Base-by-base conservation (phyloP, 2,797 vertebrate species). In the Peromyscus aztecus region DNA sequence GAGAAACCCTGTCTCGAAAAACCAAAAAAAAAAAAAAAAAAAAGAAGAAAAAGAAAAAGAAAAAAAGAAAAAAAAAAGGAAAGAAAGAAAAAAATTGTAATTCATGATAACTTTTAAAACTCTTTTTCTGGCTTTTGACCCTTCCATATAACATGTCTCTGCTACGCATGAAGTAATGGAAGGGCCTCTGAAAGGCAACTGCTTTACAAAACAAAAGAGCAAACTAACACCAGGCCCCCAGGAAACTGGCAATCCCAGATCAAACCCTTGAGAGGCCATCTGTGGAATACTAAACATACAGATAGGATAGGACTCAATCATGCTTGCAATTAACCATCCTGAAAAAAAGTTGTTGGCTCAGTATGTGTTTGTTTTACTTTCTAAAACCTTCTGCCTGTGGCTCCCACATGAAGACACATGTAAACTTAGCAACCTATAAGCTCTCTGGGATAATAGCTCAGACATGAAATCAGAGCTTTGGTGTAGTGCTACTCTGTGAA, bases 81-180 rank as follows among this genome's bases (percentile, higher is more conserved):
- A 52, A 52, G 2, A 49, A 65, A 46, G 12, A 61, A 83, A 55
- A 16, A 55, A 55, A 55, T 4, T 55, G 14, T 55, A 82, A 59
- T 9, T 83, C 8, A n/a, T 65, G 37, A 21, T 65, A 67, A 34
- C 14, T 67, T 85, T 85, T 17, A 16, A 43, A 52, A 86, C 78
- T 82, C 83, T 95, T 69, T 82, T 43, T 87, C 69, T 12, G 31
- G 93, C 13, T 91, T 46, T 67, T 67, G 80, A 67, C 31, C 7
- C 88, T 95, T 78, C 52, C 95, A 94, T 80, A 75, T 92, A 94
- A 82, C 59, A 17, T 71, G n/a, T 88, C 75, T 94, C 69, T 92
- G 63, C 29, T 92, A 87, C 13, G 69, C 34, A 73, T 46, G 69
- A 67, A 94, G 65, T 46, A 65, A 67, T 16, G 19, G 63, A 95